Base-by-base conservation (phyloP, 30 jellyfish, hydroid and myxozoan species). In the Hydractinia symbiolongicarpus region DNA sequence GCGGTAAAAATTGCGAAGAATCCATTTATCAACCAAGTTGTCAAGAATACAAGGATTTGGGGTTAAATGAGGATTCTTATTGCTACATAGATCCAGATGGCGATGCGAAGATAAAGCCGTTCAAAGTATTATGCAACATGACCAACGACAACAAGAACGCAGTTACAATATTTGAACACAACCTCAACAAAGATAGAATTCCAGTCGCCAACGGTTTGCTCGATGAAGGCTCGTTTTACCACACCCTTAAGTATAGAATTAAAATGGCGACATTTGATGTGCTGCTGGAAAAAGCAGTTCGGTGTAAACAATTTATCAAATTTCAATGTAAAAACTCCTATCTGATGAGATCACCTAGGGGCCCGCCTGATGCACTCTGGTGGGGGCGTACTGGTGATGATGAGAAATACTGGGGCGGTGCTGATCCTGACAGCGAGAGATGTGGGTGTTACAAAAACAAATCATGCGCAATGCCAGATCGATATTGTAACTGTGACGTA, bases 341-440 rank as follows among this genome's bases (percentile, higher is more conserved):
- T 5, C 77, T 94, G 66, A 78, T 94, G 74, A 88, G 87, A 82
- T 84, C 99, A 79, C 99, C 99, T 14, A 50, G 94, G 13, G 99
- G 99, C 15, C 99, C 99, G 49, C 72, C 99, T 50, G 71, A 50
- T 61, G 95, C 85, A 54, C 86, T 85, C 54, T 94, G 99, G 99
- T 91, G 81, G 20, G 95, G 80, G 55, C 83, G 99, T 20, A 61
- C 69, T 11, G 99, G 99, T 5, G 7, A 62, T 53, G 14, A 76
- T 8, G 96, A 94, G 73, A 81, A 82, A 55, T 94, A 94, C 93
- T 94, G 99, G 99, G 99, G 99, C 55, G 99, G 99, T 67, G 99
- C 99, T 54, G 93, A 91, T 5, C 84, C 84, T 54, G 99, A 89
- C 51, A 94, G 99, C 71, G 88, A 81, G 61, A 88, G 76, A 67